These are phyloP conservation scores for Channa maculata DNA, from an alignment of 2,113 vertebrate species.

Conservation along the genomic window DNA sequence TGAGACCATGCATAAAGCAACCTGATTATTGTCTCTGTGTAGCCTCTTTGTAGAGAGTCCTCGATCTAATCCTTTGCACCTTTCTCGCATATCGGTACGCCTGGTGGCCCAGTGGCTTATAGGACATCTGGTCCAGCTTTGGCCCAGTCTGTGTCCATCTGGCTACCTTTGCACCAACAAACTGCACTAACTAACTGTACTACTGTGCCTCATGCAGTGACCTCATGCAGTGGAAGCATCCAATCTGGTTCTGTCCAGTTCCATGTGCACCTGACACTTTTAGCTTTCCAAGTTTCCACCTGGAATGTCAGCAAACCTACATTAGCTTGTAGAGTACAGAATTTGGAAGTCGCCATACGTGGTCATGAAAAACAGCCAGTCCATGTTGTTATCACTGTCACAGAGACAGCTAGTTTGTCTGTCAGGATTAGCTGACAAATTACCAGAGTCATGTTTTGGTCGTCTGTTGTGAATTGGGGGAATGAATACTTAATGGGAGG, in stretches of 20 bases:
- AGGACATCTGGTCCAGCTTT: constrained; percentile 50
- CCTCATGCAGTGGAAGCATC: constrained; percentile 4
- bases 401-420: constrained; percentile 23
- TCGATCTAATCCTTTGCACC: constrained; percentile 35
- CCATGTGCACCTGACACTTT: constrained; percentile 2
- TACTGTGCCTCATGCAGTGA: constrained; percentile 5
- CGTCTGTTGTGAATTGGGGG: not conserved
- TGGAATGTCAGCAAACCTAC: not conserved
- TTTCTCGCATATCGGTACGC: constrained; percentile 27
- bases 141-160: constrained; percentile 31
- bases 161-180: constrained; percentile 31
- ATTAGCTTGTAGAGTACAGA: not conserved
- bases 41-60: constrained; percentile 40
- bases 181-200: not conserved
- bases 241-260: not conserved
- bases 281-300: constrained; percentile 25
- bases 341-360: not conserved
- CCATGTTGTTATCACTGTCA: constrained; percentile 42
- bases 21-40: constrained; percentile 28
- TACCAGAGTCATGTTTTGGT: no score
- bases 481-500: constrained; percentile 19
- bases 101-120: constrained; percentile 50
- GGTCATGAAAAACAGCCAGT: constrained; percentile 21
- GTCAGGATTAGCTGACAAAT: constrained; percentile 10
- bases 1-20: constrained; percentile 25